These are phyloP conservation scores for Ophion slaviceki DNA, from an alignment of 2,888 invertebrate species.

Conservation along the genomic window DNA sequence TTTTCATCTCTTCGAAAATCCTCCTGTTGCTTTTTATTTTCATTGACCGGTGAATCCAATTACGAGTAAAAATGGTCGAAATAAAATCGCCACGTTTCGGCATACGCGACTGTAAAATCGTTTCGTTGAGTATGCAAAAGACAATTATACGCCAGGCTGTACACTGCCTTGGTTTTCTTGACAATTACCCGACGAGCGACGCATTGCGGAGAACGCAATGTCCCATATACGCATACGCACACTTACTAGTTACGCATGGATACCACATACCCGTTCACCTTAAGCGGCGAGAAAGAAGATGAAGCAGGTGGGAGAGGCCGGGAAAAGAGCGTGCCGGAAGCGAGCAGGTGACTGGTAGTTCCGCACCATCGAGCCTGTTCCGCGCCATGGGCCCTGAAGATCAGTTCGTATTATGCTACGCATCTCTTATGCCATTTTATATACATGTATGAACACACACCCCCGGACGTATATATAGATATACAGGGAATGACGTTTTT, in stretches of 20 bases:
- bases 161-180: background rate
- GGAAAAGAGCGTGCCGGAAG: conserved; percentile 80
- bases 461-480: background rate
- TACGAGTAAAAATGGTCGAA: too few relatives aligned
- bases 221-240: background rate
- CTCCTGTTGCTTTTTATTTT: too few relatives aligned
- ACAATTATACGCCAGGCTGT: background rate
- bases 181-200: background rate
- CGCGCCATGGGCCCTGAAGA: conserved; percentile 82
- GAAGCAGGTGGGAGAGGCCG: conserved; percentile 66
- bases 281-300: conserved; percentile 31
- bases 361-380: conserved; percentile 83
- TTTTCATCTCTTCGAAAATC: too few relatives aligned
- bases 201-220: background rate
- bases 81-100: too few relatives aligned
- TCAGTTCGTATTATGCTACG: conserved; percentile 75
- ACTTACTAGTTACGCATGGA: background rate
- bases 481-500: too few relatives aligned
- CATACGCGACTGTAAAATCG: too few relatives aligned
- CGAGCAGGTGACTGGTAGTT: conserved; percentile 83
- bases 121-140: too few relatives aligned
- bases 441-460: conserved; percentile 20
- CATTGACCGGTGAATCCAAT: too few relatives aligned
- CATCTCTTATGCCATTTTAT: conserved; percentile 59
- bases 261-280: background rate